Evolutionary conservation across 2,113 vertebrate genomes (phyloP), one percentile per base, ranked within the genome.

Genomic region (Channa maculata): DNA sequence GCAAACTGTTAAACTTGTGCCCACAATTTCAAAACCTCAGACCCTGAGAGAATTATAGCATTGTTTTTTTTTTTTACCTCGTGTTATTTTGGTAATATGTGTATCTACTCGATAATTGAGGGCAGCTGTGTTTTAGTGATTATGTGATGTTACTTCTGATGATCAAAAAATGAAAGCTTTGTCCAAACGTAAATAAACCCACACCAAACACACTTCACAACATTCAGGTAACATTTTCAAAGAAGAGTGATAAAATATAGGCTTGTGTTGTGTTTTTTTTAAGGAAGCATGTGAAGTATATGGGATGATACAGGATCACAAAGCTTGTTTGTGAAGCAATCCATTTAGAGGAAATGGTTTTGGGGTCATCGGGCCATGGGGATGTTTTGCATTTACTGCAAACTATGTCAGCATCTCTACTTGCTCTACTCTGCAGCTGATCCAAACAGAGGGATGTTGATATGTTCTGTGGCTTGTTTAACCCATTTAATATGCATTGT

Each of bases 331-430:
- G 67, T 67, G 65, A 70, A 61, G 55, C 68, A 79, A 58, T 84
- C 77, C 63, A 64, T 55, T 78, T 51, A 84, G 59, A 81, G 78
- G 77, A 87, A 86, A 77, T 79, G 14, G 48, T 83, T 86, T 91
- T 68, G 54, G 77, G 82, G 85, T 89, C 82, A 87, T 43, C 72
- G 71, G 89, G 83, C 34, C 82, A 80, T 41, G 52, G 80, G 46
- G 80, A 83, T 75, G 75, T 82, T 90, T 77, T 62, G 53, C 57
- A 60, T 84, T 75, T 77, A 58, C 38, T 59, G 61, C 54, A 65
- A 69, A 78, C 53, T 37, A 39, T 78, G 70, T 87, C 74, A 83
- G 55, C 77, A 71, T 73, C 52, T 79, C 50, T 54, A 7, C 75
- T 13, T 9, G 71, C 52, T 79, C 50, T 54, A 7, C 75, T 13